Evolutionary conservation across 1,140 invertebrate species (phyloP), one percentile per base, ranked within the genome.

Genomic region (Branchinecta lynchi): DNA sequence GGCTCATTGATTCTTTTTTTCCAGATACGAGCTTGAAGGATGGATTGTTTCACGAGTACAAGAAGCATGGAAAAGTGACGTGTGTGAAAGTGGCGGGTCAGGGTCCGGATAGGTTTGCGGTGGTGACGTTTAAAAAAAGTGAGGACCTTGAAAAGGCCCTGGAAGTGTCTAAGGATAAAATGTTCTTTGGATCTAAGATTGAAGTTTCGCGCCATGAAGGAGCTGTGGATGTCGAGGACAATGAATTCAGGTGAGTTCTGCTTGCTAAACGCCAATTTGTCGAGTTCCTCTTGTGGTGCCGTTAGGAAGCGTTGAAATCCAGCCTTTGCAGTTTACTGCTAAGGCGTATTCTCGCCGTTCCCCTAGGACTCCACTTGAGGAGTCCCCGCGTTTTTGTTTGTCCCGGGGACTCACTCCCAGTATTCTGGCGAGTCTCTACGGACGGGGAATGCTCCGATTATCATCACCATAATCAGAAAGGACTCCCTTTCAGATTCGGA

Each of bases 41-140:
- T 81, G 93, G 93, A 71, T 84, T 98, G 71, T 98, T 93, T 82
- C 94, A 98, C 81, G 94, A 97, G 79, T 98, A 96, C 82, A 96
- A 97, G 81, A 97, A 97, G 76, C 92, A 97, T 80, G 93, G 94
- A 43, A 97, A 96, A 82, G 92, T 98, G 74, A 91, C 90, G 73
- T 92, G 90, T 84, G 93, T 98, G 43, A 93, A 90, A 77, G 84
- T 96, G 20, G 85, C 89, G 21, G 91, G 90, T 0, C 84, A 88
- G 74, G 89, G 86, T 71, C 84, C 85, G 17, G 89, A 90, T 72
- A 81, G 92, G 73, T 90, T 90, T 80, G 92, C 91, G 67, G 83
- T 94, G 69, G 91, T 90, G 65, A 93, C 91, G 77, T 98, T 98
- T 79, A 96, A 96, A 80, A 96, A 96, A 80, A 86, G 90, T 69